Percentiles rank a stretch among this genome's conserved stretches.
Evolutionary conservation across 2,888 invertebrate species (phyloP).

Genomic region (Amphipyra berbera): DNA sequence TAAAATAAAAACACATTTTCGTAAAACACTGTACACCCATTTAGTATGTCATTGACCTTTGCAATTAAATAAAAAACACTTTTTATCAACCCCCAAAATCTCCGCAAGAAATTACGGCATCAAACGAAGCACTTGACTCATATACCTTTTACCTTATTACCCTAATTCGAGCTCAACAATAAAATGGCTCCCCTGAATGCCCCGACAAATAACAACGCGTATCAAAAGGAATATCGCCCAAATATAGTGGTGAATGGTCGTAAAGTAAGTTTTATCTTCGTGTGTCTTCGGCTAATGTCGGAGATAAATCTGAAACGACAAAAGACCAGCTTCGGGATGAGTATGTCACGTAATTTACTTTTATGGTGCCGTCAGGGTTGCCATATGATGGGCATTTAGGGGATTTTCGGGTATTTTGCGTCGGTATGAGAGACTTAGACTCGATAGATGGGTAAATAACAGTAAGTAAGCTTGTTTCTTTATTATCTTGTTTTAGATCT

Average conservation of each 20-base stretch:
- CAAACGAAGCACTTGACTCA: constrained; percentile 23
- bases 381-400: constrained; percentile 58
- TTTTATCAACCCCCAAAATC: constrained; percentile 18
- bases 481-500: neutral
- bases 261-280: constrained; percentile 62
- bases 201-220: constrained; percentile 56
- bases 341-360: constrained; percentile 63
- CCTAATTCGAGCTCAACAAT: constrained; percentile 44
- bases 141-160: constrained; percentile 49
- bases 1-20: too few relatives aligned
- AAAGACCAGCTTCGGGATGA: constrained; percentile 58
- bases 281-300: constrained; percentile 61
- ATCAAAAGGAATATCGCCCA: constrained; percentile 58
- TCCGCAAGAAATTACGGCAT: constrained; percentile 13
- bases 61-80: neutral
- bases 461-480: constrained; percentile 36
- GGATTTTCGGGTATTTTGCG: constrained; percentile 54
- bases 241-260: constrained; percentile 60
- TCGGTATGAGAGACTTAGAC: constrained; percentile 39
- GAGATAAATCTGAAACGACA: constrained; percentile 62
- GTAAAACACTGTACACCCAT: too few relatives aligned
- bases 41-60: too few relatives aligned
- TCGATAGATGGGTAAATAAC: constrained; percentile 26
- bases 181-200: constrained; percentile 50
- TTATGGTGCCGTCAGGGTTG: constrained; percentile 56